These are phyloP conservation scores for Himantopus leucocephalus DNA, from an alignment of 2,113 vertebrate genomes.

Conservation along the genomic window DNA sequence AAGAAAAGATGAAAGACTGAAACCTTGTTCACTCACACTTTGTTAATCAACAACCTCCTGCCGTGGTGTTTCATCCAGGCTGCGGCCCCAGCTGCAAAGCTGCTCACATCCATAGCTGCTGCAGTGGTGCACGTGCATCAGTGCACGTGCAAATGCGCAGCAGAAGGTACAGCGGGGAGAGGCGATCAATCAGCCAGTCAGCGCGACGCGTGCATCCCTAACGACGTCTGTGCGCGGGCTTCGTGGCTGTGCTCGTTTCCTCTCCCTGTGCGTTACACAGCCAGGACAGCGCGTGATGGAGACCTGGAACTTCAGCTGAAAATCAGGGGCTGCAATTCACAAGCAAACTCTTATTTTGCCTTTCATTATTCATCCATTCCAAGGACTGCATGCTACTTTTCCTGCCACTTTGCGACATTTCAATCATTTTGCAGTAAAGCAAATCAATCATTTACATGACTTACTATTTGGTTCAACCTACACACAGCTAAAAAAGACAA, in stretches of 20 bases:
- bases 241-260: fast-evolving
- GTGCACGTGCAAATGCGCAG: not conserved
- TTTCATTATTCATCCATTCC: not conserved
- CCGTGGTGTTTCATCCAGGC: not conserved
- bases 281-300: fast-evolving
- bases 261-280: not conserved
- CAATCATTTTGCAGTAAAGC: slow-evolving; percentile 8
- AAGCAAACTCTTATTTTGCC: not conserved
- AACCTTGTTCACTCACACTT: fast-evolving
- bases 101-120: not conserved
- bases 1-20: not conserved
- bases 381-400: not conserved
- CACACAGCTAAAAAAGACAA: slow-evolving; percentile 43
- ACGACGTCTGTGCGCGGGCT: fast-evolving
- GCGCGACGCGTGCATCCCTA: fast-evolving
- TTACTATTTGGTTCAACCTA: slow-evolving; percentile 18
- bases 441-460: slow-evolving; percentile 21
- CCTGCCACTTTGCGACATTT: not conserved
- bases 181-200: not conserved
- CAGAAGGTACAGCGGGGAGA: not conserved
- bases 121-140: not conserved
- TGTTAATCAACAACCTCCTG: not conserved
- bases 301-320: not conserved
- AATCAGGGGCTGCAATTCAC: not conserved
- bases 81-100: not conserved